Conservation (phyloP, 2,888 invertebrate genomes). For the Eugnorisma glareosa region DNA sequence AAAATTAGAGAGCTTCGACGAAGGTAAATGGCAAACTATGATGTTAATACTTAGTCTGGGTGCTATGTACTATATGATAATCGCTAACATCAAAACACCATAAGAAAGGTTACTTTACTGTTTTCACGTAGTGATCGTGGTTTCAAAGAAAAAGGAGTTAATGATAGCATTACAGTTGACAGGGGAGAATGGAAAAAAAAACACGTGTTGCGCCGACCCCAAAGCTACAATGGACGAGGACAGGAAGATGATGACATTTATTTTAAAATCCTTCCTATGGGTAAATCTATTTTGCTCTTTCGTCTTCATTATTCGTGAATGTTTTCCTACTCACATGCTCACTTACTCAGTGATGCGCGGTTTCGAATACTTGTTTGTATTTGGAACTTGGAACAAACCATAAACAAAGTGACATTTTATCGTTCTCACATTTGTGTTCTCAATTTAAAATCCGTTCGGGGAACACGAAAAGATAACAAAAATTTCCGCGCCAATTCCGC, state of each 20-base stretch:
- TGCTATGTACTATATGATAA: background rate
- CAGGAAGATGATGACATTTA: background rate
- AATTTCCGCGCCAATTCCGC: slow-evolving; percentile 89
- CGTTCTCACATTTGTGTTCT: slow-evolving; percentile 84
- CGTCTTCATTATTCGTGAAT: slow-evolving; percentile 1
- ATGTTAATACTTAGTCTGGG: background rate
- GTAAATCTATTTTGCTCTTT: background rate
- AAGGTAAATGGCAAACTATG: background rate
- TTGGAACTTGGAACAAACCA: slow-evolving; percentile 43
- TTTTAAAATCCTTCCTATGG: background rate
- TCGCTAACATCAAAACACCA: background rate
- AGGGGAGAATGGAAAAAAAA: background rate
- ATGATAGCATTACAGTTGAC: background rate
- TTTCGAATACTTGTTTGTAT: slow-evolving; percentile 47
- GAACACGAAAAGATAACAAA: slow-evolving; percentile 91
- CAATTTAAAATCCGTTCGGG: slow-evolving; percentile 90
- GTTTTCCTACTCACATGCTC: background rate
- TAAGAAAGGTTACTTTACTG: background rate
- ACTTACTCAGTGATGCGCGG: background rate
- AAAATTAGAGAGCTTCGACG: background rate
- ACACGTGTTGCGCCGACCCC: background rate
- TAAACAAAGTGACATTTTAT: slow-evolving; percentile 78
- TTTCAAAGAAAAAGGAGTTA: background rate
- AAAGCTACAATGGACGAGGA: background rate
- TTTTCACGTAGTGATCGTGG: background rate